A percentile compares a stretch with the other conserved stretches of the same genome.
Conservation (phyloP, 2,797 vertebrate species). For the Spheniscus humboldti region DNA sequence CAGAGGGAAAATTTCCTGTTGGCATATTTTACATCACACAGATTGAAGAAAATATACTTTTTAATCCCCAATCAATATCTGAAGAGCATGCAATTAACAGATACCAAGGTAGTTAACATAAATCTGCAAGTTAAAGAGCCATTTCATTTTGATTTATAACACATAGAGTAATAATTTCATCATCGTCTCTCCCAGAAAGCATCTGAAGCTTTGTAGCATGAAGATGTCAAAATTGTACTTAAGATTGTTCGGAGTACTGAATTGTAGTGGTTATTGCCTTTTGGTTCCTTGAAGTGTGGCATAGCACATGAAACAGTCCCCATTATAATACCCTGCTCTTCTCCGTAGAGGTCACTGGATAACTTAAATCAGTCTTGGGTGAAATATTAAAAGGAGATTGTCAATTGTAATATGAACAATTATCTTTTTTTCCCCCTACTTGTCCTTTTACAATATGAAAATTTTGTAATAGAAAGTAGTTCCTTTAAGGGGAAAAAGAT, state of each 20-base stretch:
- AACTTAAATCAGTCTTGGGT: constrained; percentile 60
- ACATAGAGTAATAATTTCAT: constrained; percentile 63
- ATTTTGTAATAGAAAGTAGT: constrained; percentile 51
- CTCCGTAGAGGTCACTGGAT: constrained; percentile 50
- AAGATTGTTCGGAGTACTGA: constrained; percentile 34
- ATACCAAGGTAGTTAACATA: constrained; percentile 73
- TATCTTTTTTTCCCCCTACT: neutral
- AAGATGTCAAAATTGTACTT: constrained; percentile 61
- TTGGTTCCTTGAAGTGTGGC: constrained; percentile 44
- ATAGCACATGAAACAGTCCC: constrained; percentile 18
- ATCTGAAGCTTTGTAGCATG: constrained; percentile 56
- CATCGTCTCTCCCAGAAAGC: constrained; percentile 54
- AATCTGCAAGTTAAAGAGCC: constrained; percentile 75
- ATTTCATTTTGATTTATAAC: constrained; percentile 73
- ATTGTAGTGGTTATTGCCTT: constrained; percentile 48
- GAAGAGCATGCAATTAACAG: constrained; percentile 72
- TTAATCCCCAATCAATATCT: constrained; percentile 77
- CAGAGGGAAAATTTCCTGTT: constrained; percentile 68
- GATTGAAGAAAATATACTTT: constrained; percentile 72
- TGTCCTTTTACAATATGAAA: constrained; percentile 57
- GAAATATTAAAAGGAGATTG: constrained; percentile 68
- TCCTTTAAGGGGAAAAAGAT: constrained; percentile 33
- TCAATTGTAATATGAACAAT: constrained; percentile 42
- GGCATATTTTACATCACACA: constrained; percentile 71
- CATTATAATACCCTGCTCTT: constrained; percentile 42